Conservation (phyloP, 2,888 invertebrate genomes). For the Cotesia congregata region DNA sequence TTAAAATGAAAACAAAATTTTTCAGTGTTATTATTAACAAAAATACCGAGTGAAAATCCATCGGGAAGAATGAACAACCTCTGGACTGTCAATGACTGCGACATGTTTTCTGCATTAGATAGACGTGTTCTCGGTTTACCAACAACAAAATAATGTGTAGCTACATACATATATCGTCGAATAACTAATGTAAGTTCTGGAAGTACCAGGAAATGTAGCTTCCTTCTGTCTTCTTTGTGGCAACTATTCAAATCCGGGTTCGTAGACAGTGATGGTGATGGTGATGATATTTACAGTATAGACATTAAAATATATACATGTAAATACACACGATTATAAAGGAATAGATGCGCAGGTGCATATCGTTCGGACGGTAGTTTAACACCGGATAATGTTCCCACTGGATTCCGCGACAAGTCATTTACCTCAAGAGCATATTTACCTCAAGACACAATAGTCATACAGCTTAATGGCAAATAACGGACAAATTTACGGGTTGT, state of each 20-base stretch:
- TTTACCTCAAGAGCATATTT: conserved; percentile 8
- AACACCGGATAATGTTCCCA: conserved; percentile 34
- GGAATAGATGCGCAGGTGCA: conserved; percentile 35
- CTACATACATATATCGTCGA: not conserved
- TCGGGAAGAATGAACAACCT: conserved; percentile 24
- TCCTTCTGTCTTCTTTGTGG: conserved; percentile 47
- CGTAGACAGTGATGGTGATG: not conserved
- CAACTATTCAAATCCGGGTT: conserved; percentile 56
- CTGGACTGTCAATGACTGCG: conserved; percentile 46
- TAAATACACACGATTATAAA: no score
- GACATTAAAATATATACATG: conserved; percentile 2
- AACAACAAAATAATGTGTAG: conserved; percentile 54
- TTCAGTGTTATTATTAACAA: no score
- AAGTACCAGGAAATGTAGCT: conserved; percentile 54
- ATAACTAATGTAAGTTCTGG: conserved; percentile 34
- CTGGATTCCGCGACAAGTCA: conserved; percentile 26
- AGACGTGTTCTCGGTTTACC: conserved; percentile 66
- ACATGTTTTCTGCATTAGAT: conserved; percentile 70
- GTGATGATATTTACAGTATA: conserved; percentile 6
- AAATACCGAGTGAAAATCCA: no score
- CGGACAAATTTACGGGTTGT: not conserved
- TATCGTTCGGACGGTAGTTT: not conserved
- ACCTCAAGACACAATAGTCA: not conserved
- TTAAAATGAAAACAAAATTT: no score
- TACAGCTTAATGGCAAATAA: not conserved